Base-by-base conservation (phyloP, 2,113 vertebrate species). In the Diglossa brunneiventris region DNA sequence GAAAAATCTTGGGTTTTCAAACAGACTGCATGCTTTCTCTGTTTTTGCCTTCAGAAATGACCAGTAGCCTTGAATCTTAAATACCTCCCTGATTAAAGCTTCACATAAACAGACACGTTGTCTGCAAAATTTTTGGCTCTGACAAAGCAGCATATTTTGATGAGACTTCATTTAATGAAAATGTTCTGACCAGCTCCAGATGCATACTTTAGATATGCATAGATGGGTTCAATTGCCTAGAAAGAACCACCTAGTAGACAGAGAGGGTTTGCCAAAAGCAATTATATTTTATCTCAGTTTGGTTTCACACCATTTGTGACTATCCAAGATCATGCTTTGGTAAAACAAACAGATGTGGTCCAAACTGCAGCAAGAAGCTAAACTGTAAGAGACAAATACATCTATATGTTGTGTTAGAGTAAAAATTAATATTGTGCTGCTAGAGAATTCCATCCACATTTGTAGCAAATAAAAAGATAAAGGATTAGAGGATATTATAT, bases 271-370 rank as follows among this genome's bases (percentile, higher is more conserved):
- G 52, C 83, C 85, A 94, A 90, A 96, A 94, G 69, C 89, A 96
- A 92, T 95, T 95, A 86, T 82, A 63, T 92, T 95, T 95, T 90
- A 82, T 96, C 83, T 90, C 56, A 49, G 52, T 94, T 94, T 13
- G 2, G 18, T 84, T 94, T 96, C 76, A 94, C 87, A 77, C 30
- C 39, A 58, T 91, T 96, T 89, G 46, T 94, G 90, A 91, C 77
- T 66, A 70, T 90, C 42, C 47, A 90, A 77, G 83, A 89, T 68
- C 76, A 78, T 0, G 0, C 88, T 92, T 89, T 61, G 44, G 90
- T 89, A 83, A 93, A 93, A 89, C 52, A 95, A 93, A 89, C 68
- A 86, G 56, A 90, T 67, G 58, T 53, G 41, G 61, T 56, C 61
- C n/a, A 49, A 93, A 92, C 69, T 76, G 53, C 73, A 84, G 39